Conservation (phyloP, 2,888 invertebrate genomes). For the Sminthurides aquaticus region DNA sequence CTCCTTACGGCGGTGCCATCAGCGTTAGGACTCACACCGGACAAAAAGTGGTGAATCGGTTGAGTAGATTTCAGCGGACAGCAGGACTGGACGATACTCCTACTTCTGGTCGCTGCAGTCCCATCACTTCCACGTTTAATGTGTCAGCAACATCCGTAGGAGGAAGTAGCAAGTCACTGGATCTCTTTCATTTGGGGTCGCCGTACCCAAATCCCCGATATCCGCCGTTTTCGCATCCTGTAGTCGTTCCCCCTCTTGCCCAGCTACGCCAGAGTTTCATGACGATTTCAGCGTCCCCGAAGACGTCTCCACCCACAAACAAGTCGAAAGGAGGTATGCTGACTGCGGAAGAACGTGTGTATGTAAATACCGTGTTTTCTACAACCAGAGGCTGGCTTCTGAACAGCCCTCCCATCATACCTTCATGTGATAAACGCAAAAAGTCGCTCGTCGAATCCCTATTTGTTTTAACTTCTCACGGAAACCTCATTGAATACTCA, state of each 20-base stretch:
- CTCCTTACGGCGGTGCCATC: constrained; percentile 88
- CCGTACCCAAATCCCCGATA: constrained; percentile 69
- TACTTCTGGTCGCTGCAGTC: constrained; percentile 62
- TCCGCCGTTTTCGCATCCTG: constrained; percentile 84
- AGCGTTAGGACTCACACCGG: constrained; percentile 85
- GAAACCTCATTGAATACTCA: constrained; percentile 78
- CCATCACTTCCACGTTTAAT: constrained; percentile 45
- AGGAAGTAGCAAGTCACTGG: constrained; percentile 31
- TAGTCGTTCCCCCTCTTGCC: constrained; percentile 68
- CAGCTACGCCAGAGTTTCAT: constrained; percentile 60
- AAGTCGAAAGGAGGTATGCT: constrained; percentile 38
- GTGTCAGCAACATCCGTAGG: constrained; percentile 21
- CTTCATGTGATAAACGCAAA: constrained; percentile 46
- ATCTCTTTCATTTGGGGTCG: constrained; percentile 37
- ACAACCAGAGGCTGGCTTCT: constrained; percentile 65
- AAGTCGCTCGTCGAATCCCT: constrained; percentile 68
- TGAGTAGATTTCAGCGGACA: constrained; percentile 90
- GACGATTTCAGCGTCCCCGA: constrained; percentile 31
- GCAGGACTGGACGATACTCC: constrained; percentile 68
- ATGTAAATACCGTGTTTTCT: constrained; percentile 73
- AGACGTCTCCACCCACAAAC: constrained; percentile 38
- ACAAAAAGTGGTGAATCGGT: constrained; percentile 83
- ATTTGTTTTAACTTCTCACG: constrained; percentile 81
- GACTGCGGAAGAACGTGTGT: constrained; percentile 59
- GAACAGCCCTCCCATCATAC: constrained; percentile 47